Percentiles rank a stretch among this genome's conserved stretches.
Evolutionary conservation across 1,140 invertebrate species (phyloP).

Genomic region (Drosophila subpulchrella): DNA sequence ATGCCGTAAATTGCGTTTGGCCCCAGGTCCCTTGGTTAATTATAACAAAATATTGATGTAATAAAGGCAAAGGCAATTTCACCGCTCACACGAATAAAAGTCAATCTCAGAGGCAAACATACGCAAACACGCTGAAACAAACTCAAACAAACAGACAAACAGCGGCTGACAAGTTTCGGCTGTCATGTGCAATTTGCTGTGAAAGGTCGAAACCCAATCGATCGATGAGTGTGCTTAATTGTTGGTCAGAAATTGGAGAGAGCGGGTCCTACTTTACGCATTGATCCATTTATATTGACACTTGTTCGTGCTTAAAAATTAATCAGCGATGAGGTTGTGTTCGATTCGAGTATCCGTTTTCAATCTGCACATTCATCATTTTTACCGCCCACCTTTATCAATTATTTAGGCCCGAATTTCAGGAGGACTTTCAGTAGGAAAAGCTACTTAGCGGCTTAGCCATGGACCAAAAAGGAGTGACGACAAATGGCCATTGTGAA

Average conservation of each 20-base stretch:
- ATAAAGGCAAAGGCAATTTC: slow-evolving; percentile 19
- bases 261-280: slow-evolving; percentile 2
- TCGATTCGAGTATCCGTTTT: slow-evolving; percentile 14
- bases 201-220: slow-evolving; percentile 33
- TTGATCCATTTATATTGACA: slow-evolving; percentile 64
- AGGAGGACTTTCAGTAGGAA: slow-evolving; percentile 15
- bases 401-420: slow-evolving; percentile 47
- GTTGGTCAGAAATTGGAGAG: slow-evolving; percentile 11
- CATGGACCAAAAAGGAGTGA: slow-evolving; percentile 4
- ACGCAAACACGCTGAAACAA: not conserved
- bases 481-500: slow-evolving; percentile 75
- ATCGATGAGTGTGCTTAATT: slow-evolving; percentile 48
- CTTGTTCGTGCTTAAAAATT: slow-evolving; percentile 47
- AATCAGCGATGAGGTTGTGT: slow-evolving; percentile 30
- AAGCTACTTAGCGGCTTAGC: slow-evolving; percentile 67
- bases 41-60: slow-evolving; percentile 52
- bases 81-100: slow-evolving; percentile 8
- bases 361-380: slow-evolving; percentile 30
- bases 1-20: not conserved
- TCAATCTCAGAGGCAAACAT: slow-evolving; percentile 12
- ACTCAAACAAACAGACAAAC: not conserved
- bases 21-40: slow-evolving; percentile 28
- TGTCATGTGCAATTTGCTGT: slow-evolving; percentile 38
- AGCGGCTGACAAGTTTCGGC: slow-evolving; percentile 30
- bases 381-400: slow-evolving; percentile 37